Conservation (phyloP, 2,113 vertebrate genomes). For the Ameiurus melas region DNA sequence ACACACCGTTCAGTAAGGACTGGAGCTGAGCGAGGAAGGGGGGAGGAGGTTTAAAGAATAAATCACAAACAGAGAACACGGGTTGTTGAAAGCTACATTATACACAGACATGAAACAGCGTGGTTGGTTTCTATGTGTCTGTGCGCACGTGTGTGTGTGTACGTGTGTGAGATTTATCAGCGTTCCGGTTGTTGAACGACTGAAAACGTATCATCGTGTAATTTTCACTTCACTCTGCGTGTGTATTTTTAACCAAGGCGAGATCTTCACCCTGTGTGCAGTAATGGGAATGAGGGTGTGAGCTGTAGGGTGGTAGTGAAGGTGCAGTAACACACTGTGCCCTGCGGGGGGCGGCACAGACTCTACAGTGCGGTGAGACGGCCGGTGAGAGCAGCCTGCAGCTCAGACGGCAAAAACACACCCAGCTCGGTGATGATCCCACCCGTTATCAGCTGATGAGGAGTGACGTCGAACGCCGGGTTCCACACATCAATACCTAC, state of each 20-base stretch:
- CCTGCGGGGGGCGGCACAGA: constrained; percentile 51
- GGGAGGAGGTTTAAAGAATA: constrained; percentile 13
- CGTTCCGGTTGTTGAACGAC: constrained; percentile 19
- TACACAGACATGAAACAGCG: constrained; percentile 17
- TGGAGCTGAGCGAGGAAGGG: constrained; percentile 4
- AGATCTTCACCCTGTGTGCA: constrained; percentile 5
- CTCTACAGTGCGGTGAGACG: constrained; percentile 78
- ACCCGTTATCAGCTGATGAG: constrained; percentile 87
- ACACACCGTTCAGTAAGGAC: constrained; percentile 20
- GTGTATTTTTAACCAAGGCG: constrained; percentile 27
- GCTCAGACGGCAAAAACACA: constrained; percentile 83
- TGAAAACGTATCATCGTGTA: constrained; percentile 9
- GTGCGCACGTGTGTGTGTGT: constrained; percentile 2
- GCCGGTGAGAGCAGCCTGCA: constrained; percentile 78
- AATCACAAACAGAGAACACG: constrained; percentile 18
- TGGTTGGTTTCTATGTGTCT: neutral
- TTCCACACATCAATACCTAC: constrained; percentile 90
- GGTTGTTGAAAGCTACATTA: neutral
- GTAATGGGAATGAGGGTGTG: neutral
- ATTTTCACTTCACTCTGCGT: constrained; percentile 21
- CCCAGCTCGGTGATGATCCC: constrained; percentile 90
- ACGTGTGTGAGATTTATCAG: constrained; percentile 10
- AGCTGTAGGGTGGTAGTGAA: constrained; percentile 33
- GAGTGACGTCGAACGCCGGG: constrained; percentile 89
- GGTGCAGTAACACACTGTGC: constrained; percentile 61